A percentile compares a stretch with the other conserved stretches of the same genome.
Conservation (phyloP, 2,113 vertebrate genomes). For the Coturnix japonica region DNA sequence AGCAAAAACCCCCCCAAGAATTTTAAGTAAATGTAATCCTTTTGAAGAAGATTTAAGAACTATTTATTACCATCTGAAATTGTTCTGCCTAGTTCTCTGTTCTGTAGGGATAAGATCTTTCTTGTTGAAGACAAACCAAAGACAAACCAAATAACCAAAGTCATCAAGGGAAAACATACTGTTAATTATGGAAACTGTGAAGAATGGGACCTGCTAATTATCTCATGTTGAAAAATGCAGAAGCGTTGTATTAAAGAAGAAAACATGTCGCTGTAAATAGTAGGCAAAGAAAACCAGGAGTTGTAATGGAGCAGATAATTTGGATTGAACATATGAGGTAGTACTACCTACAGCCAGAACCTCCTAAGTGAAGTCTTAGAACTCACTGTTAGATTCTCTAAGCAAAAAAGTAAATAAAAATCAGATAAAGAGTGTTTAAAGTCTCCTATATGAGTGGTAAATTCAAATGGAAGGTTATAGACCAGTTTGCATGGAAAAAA, state of each 20-base stretch:
- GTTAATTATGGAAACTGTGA: not conserved
- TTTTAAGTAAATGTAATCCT: not conserved
- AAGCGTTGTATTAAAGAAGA: not conserved
- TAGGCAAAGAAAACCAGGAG: not conserved
- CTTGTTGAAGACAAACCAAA: not conserved
- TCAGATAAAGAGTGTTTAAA: not conserved
- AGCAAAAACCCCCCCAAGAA: not conserved
- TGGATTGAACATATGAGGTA: not conserved
- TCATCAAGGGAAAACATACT: not conserved
- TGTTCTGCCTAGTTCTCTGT: not conserved
- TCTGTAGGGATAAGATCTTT: not conserved
- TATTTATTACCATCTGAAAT: not conserved
- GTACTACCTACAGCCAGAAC: not conserved
- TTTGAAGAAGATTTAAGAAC: not conserved
- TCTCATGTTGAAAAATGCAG: not conserved
- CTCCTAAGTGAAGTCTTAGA: not conserved
- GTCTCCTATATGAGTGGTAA: not conserved
- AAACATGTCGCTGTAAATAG: not conserved
- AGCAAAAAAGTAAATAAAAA: rapidly evolving
- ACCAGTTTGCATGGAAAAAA: not conserved
- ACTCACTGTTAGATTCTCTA: not conserved
- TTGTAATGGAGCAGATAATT: not conserved
- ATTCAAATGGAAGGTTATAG: not conserved
- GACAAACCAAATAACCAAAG: too few relatives aligned
- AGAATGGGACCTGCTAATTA: not conserved